Evolutionary conservation across 2,113 vertebrate species (phyloP).

Genomic region (Chinchilla lanigera): DNA sequence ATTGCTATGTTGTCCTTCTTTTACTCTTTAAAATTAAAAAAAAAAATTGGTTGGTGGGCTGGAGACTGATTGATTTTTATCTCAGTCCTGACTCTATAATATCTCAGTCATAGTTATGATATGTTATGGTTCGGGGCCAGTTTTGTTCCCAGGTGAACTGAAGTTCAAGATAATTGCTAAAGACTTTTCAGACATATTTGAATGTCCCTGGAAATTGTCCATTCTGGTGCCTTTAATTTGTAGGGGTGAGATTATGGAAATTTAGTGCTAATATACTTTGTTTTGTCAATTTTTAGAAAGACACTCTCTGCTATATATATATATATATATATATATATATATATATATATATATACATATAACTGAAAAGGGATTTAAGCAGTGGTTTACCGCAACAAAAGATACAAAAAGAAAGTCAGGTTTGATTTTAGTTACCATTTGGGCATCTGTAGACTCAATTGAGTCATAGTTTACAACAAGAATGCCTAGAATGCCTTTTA

Average conservation of each 20-base stretch:
- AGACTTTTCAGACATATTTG: neutral
- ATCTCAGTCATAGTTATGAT: neutral
- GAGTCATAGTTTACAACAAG: neutral
- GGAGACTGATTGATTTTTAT: neutral
- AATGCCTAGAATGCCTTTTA: neutral
- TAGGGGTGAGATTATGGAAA: neutral
- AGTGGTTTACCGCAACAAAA: neutral
- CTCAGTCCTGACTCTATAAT: neutral
- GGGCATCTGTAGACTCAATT: neutral
- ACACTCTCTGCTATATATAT: neutral
- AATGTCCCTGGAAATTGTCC: neutral
- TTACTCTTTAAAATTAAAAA: too few relatives aligned
- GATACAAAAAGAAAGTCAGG: neutral
- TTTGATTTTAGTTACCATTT: neutral
- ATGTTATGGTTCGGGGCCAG: neutral
- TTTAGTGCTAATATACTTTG: neutral
- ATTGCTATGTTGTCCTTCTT: too few relatives aligned
- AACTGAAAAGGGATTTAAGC: neutral
- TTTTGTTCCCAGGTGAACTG: neutral
- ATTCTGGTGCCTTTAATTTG: neutral
- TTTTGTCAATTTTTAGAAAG: neutral
- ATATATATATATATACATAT: neutral
- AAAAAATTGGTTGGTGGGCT: neutral
- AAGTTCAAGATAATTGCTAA: neutral
- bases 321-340: neutral